These are phyloP conservation scores for Cottus gobio DNA, from an alignment of 2,113 vertebrate species.

Conservation along the genomic window DNA sequence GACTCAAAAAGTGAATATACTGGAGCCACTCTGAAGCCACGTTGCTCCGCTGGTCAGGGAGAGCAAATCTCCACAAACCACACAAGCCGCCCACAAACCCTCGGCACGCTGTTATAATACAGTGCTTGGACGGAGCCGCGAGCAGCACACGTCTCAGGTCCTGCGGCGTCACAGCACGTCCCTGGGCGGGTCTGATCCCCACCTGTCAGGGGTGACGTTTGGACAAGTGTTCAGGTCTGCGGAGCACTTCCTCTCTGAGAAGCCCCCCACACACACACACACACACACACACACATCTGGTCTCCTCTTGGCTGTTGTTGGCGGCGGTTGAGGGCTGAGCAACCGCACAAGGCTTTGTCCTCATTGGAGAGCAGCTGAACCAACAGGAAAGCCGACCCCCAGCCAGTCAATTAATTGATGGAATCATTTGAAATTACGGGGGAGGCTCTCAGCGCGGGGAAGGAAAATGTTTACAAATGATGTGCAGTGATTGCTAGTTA, in stretches of 20 bases:
- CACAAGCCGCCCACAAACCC: conserved; percentile 50
- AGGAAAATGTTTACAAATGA: conserved; percentile 74
- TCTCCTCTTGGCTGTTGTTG: conserved; percentile 49
- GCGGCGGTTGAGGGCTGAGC: conserved; percentile 54
- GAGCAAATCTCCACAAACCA: conserved; percentile 48
- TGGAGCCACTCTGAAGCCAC: conserved; percentile 38
- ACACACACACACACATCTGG: too few relatives aligned
- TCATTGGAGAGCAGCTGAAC: conserved; percentile 78
- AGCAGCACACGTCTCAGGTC: conserved; percentile 8
- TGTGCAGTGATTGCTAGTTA: conserved; percentile 54
- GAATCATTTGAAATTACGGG: conserved; percentile 71
- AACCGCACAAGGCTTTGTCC: conserved; percentile 67
- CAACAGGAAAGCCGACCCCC: conserved; percentile 75
- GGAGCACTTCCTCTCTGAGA: conserved; percentile 65
- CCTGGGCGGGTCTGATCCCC: conserved; percentile 50
- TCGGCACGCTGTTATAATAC: conserved; percentile 35
- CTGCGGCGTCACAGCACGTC: conserved; percentile 31
- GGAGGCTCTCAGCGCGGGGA: conserved; percentile 59
- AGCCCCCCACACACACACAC: too few relatives aligned
- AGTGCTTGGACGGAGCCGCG: conserved; percentile 6
- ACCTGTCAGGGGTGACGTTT: conserved; percentile 70
- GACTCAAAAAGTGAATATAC: neutral
- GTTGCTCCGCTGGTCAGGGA: conserved; percentile 52
- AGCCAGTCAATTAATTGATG: conserved; percentile 72
- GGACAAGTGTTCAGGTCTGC: conserved; percentile 67